Percentiles rank a stretch among this genome's conserved stretches.
Evolutionary conservation across 1,140 invertebrate species (phyloP).

Genomic region (Chlorops oryzae): DNA sequence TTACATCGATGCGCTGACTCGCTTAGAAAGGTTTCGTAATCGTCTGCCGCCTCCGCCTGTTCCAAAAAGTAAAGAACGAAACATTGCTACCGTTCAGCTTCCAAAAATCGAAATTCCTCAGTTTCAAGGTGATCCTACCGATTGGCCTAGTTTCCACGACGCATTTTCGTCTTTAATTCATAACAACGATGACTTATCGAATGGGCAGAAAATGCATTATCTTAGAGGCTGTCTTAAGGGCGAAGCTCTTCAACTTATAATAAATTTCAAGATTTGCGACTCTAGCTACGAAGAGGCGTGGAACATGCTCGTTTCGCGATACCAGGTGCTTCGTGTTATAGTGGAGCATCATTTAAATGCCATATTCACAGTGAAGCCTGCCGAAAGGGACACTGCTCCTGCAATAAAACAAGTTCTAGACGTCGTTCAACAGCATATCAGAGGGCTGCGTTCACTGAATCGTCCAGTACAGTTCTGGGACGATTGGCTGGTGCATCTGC

Average conservation of each 20-base stretch:
- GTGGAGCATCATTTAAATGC: constrained; percentile 1
- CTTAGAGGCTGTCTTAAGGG: constrained; percentile 6
- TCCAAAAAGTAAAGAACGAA: no score
- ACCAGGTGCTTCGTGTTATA: not conserved
- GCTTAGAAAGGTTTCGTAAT: no score
- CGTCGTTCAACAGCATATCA: not conserved
- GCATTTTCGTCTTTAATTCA: constrained; percentile 3
- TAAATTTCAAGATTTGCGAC: not conserved
- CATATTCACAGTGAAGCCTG: not conserved
- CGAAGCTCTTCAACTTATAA: not conserved
- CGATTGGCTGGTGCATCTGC: no score
- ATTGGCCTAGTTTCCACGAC: constrained; percentile 3
- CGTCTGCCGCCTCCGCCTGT: no score
- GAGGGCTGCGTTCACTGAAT: not conserved
- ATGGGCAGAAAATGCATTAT: constrained; percentile 1
- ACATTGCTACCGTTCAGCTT: no score
- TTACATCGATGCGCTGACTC: no score
- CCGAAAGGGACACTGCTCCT: not conserved
- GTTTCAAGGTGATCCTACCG: not conserved
- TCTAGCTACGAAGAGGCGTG: not conserved
- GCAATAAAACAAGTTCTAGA: constrained; percentile 3
- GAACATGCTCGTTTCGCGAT: not conserved
- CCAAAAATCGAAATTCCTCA: not conserved
- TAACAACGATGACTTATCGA: not conserved
- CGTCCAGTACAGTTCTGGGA: constrained; percentile 4